A percentile compares a stretch with the other conserved stretches of the same genome.
Conservation (phyloP, 2,113 vertebrate genomes). For the Crotalus tigris region DNA sequence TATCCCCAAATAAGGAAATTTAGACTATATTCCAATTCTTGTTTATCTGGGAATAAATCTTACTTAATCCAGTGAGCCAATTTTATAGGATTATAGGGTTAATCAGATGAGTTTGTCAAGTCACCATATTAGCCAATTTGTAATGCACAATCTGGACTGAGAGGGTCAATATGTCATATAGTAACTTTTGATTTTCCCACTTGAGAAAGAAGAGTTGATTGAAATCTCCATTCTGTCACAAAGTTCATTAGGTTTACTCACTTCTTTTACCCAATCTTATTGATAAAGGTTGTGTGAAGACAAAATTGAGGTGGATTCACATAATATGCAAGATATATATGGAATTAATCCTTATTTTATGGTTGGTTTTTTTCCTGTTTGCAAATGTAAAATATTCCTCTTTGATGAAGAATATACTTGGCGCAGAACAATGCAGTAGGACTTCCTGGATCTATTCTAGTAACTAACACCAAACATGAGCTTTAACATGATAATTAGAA, state of each 20-base stretch:
- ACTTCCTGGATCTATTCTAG: not conserved
- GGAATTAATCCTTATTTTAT: not conserved
- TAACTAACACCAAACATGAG: not conserved
- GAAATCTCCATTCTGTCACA: not conserved
- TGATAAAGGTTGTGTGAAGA: not conserved
- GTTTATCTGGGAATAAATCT: not conserved
- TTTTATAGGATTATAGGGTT: not conserved
- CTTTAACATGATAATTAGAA: not conserved
- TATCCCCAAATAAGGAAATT: not conserved
- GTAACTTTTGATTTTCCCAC: not conserved
- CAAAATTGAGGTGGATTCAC: not conserved
- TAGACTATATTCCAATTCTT: not conserved
- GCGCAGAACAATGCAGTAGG: not conserved
- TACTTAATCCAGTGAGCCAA: not conserved
- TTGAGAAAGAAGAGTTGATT: not conserved
- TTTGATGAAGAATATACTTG: not conserved
- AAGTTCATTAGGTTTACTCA: not conserved
- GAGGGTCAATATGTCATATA: not conserved
- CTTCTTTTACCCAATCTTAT: not conserved
- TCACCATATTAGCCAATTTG: not conserved
- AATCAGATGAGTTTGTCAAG: not conserved
- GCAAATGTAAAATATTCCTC: not conserved
- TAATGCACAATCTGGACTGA: not conserved
- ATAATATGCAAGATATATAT: not conserved
- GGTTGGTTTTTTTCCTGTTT: not conserved